Evolutionary conservation across 2,888 invertebrate species (phyloP).

Genomic region (Heteropelma amictum): DNA sequence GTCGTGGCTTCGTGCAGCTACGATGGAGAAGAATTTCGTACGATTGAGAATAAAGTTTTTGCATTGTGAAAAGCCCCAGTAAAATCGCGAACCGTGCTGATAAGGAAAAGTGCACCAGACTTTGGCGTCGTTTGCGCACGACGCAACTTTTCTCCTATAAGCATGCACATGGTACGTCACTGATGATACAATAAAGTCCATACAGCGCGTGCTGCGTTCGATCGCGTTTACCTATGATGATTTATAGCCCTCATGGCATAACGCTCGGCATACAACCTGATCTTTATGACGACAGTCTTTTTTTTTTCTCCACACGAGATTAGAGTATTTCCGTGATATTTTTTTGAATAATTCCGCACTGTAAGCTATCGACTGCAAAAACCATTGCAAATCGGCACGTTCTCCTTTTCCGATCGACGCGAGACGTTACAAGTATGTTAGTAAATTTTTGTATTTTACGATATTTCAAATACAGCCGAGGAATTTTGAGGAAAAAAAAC

Average conservation of each 20-base stretch:
- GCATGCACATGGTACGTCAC: not conserved
- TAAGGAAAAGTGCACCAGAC: conserved; percentile 16
- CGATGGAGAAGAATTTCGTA: not conserved
- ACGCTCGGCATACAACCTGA: too few species aligned
- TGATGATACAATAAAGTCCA: not conserved
- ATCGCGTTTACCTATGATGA: not conserved
- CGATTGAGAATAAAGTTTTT: not conserved
- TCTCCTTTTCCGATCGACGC: too few species aligned
- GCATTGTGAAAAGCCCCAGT: conserved; percentile 1
- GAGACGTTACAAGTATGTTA: too few species aligned
- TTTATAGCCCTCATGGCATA: not conserved
- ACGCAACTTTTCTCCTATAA: not conserved
- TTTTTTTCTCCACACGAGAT: too few species aligned
- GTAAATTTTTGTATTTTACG: too few species aligned
- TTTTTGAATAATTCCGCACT: too few species aligned
- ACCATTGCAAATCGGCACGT: too few species aligned
- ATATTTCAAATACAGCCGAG: too few species aligned
- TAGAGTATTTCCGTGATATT: too few species aligned
- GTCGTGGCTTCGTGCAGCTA: not conserved
- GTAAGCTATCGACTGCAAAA: too few species aligned
- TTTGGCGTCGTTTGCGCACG: conserved; percentile 1
- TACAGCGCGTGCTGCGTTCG: not conserved
- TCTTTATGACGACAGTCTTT: too few species aligned
- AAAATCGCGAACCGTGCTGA: conserved; percentile 12
- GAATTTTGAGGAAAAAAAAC: too few species aligned